phyloP scores from a whole-genome alignment of 2,888 invertebrate genomes.

The Synergus japonicus region DNA sequence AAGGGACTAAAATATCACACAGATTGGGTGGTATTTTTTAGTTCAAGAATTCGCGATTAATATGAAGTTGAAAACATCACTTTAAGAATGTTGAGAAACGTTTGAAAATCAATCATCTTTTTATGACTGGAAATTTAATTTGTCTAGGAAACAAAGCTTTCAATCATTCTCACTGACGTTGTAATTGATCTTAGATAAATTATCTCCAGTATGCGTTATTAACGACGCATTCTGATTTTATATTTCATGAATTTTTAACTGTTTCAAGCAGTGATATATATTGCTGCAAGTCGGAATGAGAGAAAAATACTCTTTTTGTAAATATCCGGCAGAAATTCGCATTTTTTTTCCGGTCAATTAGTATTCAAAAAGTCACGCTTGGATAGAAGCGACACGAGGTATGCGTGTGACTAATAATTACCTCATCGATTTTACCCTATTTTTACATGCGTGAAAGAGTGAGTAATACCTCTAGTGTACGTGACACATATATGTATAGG shows the following conservation, averaged over 20 bases:
- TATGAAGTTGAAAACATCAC: neutral
- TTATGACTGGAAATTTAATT: neutral
- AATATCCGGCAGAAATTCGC: constrained; percentile 4
- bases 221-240: neutral
- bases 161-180: constrained; percentile 13
- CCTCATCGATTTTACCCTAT: constrained; percentile 5
- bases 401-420: constrained; percentile 38
- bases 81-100: neutral
- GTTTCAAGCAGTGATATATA: neutral
- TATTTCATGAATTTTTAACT: neutral
- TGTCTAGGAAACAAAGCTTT: neutral
- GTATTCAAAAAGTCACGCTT: constrained; percentile 21
- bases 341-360: constrained; percentile 14
- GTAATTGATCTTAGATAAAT: neutral
- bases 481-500: neutral
- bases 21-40: constrained; percentile 4
- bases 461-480: neutral
- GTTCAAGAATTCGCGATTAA: neutral
- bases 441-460: constrained; percentile 6
- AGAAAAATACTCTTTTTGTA: neutral
- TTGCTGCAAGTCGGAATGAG: neutral
- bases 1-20: constrained; percentile 6
- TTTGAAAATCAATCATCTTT: constrained; percentile 7
- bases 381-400: constrained; percentile 11
- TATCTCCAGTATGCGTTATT: neutral